phyloP scores from a whole-genome alignment of 1,140 invertebrate species.

The Cardiocondyla obscurior region DNA sequence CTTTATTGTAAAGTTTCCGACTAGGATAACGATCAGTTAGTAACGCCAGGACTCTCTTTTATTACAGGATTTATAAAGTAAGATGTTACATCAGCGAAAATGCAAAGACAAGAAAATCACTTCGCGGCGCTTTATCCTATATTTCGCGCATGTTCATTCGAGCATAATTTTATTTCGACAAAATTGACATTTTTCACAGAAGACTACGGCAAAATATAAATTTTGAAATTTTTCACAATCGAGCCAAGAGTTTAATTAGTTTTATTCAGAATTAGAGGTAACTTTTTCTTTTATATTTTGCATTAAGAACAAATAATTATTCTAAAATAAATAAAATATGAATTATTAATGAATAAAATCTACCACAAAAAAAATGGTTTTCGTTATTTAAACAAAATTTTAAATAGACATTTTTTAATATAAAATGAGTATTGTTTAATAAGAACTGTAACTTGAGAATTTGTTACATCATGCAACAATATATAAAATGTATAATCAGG shows the following conservation, averaged over 20 bases:
- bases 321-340: too few species aligned
- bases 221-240: neutral
- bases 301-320: neutral
- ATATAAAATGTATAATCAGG: neutral
- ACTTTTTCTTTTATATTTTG: neutral
- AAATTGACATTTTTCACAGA: neutral
- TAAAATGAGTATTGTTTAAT: neutral
- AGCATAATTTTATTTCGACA: neutral
- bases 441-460: neutral
- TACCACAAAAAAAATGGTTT: too few species aligned
- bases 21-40: constrained; percentile 69
- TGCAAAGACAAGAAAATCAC: neutral
- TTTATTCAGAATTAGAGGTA: neutral
- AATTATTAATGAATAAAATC: too few species aligned
- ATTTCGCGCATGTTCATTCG: neutral
- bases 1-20: constrained; percentile 73
- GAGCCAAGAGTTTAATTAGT: neutral
- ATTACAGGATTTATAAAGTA: constrained; percentile 37
- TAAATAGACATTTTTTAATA: too few species aligned
- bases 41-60: constrained; percentile 20
- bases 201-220: neutral
- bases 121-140: neutral
- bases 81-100: neutral
- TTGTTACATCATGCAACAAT: neutral
- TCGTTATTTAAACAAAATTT: too few species aligned